A percentile compares a stretch with the other conserved stretches of the same genome.
Evolutionary conservation across 2,888 invertebrate species (phyloP).

Genomic region (Drosophila bunnanda): DNA sequence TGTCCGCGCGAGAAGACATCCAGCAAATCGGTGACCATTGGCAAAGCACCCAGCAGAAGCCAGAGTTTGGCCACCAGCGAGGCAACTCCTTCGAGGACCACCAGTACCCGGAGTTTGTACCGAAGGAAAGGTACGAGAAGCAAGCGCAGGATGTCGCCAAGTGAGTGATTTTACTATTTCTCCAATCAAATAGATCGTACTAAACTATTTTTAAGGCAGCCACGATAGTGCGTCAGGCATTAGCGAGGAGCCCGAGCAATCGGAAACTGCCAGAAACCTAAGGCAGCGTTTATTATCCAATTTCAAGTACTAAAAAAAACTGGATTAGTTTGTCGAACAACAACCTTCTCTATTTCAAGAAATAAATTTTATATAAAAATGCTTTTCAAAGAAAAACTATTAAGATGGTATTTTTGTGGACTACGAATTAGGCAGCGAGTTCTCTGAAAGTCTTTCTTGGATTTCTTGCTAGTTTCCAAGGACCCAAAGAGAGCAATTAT

Average conservation of each 20-base stretch:
- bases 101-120: constrained; percentile 6
- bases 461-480: no score
- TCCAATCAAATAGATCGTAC: background rate
- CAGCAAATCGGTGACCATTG: background rate
- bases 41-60: background rate
- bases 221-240: background rate
- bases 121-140: background rate
- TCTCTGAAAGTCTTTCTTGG: background rate
- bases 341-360: no score
- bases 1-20: background rate
- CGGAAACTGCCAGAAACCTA: background rate
- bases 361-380: background rate
- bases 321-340: background rate
- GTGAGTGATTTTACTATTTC: background rate
- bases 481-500: constrained; percentile 8
- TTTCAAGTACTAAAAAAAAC: background rate
- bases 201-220: background rate
- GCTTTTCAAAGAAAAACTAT: background rate
- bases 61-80: background rate
- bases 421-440: no score
- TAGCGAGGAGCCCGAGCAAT: background rate
- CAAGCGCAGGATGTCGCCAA: background rate
- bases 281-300: constrained; percentile 7
- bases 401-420: no score
- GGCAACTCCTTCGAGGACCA: background rate